Percentiles rank a stretch among this genome's conserved stretches.
phyloP scores from a whole-genome alignment of 2,113 vertebrate species.

The Galbula dea region DNA sequence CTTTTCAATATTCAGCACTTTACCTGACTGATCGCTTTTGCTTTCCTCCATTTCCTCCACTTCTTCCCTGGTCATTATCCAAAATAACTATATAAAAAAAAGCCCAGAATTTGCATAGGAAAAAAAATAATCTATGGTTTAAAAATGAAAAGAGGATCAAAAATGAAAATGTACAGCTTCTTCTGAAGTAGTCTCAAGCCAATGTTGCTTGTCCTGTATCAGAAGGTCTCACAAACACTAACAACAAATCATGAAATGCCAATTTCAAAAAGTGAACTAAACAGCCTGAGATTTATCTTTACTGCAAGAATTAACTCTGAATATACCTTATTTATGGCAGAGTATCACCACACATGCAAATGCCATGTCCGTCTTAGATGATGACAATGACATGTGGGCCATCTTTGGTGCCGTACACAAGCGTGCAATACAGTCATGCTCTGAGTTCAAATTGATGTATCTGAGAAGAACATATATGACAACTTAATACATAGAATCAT shows the following conservation, averaged over 20 bases:
- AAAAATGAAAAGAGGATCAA: background rate
- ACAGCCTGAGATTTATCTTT: background rate
- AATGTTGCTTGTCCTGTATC: background rate
- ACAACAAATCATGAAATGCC: background rate
- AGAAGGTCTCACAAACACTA: background rate
- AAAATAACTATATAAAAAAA: background rate
- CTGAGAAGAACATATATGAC: background rate
- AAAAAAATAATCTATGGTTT: background rate
- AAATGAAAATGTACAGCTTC: background rate
- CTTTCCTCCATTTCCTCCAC: conserved; percentile 1
- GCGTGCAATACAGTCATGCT: too few relatives aligned
- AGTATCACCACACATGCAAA: background rate
- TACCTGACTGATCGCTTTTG: conserved; percentile 19
- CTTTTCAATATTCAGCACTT: conserved; percentile 53
- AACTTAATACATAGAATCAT: too few relatives aligned
- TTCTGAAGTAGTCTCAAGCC: background rate
- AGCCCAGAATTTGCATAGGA: background rate
- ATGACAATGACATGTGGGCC: background rate
- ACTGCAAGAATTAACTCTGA: background rate
- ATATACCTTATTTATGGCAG: background rate
- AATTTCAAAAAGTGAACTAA: background rate
- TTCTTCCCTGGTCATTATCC: background rate
- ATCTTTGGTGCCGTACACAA: background rate
- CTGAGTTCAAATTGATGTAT: background rate
- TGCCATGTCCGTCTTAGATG: background rate